A percentile compares a stretch with the other conserved stretches of the same genome.
These are phyloP conservation scores for Oryctes rhinoceros DNA, from an alignment of 1,140 invertebrate genomes.

Conservation along the genomic window DNA sequence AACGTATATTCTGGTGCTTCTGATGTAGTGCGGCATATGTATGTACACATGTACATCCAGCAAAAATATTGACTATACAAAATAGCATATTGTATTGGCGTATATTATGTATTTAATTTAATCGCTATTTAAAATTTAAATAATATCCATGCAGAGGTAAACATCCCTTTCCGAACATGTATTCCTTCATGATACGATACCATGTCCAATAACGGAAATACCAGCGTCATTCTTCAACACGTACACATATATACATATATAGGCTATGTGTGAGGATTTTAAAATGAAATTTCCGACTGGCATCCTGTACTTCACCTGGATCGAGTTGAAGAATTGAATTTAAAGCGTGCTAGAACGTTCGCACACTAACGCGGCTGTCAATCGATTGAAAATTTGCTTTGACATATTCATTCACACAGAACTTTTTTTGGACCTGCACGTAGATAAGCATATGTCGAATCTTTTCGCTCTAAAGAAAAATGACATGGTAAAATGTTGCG, in stretches of 20 bases:
- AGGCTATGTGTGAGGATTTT: not conserved
- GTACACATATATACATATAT: not conserved
- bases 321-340: slow-evolving; percentile 11
- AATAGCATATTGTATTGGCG: no score
- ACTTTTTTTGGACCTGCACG: not conserved
- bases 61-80: no score
- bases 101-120: no score
- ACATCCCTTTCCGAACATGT: not conserved
- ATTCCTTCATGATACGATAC: not conserved
- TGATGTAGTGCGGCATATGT: no score
- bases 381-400: slow-evolving; percentile 1
- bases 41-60: no score
- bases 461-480: not conserved
- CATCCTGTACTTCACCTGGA: not conserved
- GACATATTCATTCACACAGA: not conserved
- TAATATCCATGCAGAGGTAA: not conserved
- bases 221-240: not conserved
- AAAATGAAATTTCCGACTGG: not conserved
- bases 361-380: not conserved
- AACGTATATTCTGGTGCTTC: no score
- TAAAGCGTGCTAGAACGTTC: not conserved
- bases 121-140: no score
- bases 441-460: not conserved
- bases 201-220: not conserved
- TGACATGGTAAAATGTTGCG: not conserved